phyloP scores from a whole-genome alignment of 2,797 vertebrate genomes.

The Pangasius mekongensis region DNA sequence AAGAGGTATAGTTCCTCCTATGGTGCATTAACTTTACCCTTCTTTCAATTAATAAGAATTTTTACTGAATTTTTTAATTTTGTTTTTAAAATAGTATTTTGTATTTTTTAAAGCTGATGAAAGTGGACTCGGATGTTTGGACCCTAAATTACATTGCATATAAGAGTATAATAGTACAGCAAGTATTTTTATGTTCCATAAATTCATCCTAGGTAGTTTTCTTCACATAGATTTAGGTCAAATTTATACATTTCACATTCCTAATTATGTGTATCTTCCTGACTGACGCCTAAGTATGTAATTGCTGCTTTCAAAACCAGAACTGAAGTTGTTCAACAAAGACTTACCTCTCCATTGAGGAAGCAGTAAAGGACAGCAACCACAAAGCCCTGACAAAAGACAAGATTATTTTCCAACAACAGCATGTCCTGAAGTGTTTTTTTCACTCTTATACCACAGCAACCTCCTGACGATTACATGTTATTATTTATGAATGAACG shows the following conservation, averaged over 20 bases:
- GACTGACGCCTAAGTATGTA: background rate
- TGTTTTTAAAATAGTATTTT: background rate
- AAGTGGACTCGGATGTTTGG: background rate
- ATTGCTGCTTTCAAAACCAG: background rate
- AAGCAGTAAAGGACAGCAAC: slow-evolving; percentile 98
- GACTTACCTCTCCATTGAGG: slow-evolving; percentile 96
- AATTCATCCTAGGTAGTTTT: background rate
- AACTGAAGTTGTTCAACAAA: slow-evolving; percentile 1
- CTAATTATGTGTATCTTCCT: background rate
- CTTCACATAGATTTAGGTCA: too few species aligned
- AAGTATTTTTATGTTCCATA: background rate
- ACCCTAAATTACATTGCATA: background rate
- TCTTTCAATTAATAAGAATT: background rate
- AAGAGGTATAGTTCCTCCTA: background rate
- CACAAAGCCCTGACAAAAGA: slow-evolving; percentile 88
- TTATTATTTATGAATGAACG: background rate
- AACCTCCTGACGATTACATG: background rate
- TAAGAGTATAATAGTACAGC: background rate
- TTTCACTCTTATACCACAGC: background rate
- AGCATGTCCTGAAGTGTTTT: background rate
- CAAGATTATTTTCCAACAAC: background rate
- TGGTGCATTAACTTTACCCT: background rate
- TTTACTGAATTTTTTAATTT: background rate
- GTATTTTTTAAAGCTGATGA: background rate
- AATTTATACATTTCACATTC: background rate